A percentile compares a stretch with the other conserved stretches of the same genome.
phyloP scores from a whole-genome alignment of 2,113 vertebrate genomes.

The Callorhinus ursinus region DNA sequence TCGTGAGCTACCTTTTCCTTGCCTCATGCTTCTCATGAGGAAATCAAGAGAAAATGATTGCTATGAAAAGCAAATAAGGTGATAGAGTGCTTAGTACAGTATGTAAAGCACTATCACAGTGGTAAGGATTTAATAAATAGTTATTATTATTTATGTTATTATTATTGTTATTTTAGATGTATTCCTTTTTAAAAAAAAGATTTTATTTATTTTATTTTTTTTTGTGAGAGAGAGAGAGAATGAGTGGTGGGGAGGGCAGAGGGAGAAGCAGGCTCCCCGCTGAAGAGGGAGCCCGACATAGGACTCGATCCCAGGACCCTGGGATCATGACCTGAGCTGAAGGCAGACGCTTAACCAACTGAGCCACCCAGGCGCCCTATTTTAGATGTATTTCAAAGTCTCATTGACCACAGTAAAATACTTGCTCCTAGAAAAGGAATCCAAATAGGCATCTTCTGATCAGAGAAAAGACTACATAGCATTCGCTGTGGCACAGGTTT shows the following conservation, averaged over 20 bases:
- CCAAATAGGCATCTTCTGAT: not conserved
- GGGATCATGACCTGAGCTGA: not conserved
- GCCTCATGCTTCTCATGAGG: not conserved
- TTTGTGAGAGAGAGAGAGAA: not conserved
- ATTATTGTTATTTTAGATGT: not conserved
- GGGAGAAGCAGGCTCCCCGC: too few relatives aligned
- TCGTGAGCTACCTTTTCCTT: not conserved
- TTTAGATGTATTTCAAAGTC: not conserved
- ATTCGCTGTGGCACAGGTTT: not conserved
- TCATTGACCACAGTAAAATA: not conserved
- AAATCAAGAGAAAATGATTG: not conserved
- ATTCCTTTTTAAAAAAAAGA: not conserved
- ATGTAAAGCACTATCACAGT: not conserved
- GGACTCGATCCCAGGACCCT: not conserved
- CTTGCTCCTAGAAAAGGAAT: not conserved
- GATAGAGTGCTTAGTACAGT: not conserved
- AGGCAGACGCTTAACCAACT: not conserved
- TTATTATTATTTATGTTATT: not conserved
- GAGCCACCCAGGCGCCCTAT: not conserved
- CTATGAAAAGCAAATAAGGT: not conserved
- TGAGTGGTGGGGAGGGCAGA: not conserved
- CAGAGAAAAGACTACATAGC: not conserved
- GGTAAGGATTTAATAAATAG: not conserved
- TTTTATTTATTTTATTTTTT: not conserved
- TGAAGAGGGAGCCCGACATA: not conserved